Evolutionary conservation across 2,888 invertebrate genomes (phyloP), one percentile per base, ranked within the genome.

Genomic region (Lasioglossum calceatum): DNA sequence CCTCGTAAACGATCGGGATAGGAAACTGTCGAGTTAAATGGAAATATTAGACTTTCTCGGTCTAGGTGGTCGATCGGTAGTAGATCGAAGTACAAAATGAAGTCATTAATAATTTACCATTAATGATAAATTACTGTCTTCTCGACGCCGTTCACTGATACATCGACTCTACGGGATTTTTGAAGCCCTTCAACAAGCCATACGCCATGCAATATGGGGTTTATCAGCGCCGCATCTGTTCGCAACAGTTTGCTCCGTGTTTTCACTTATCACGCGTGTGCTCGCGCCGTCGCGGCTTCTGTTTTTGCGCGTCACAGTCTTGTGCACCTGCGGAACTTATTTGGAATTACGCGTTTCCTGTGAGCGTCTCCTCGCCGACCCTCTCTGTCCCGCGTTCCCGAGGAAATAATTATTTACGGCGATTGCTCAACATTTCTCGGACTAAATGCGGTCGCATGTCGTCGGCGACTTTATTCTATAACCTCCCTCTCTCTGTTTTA

Each of bases 321-420:
- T 79, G 77, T 79, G 88, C 90, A 90, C 88, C 89, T 90, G 90
- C 84, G 76, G 79, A 85, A 81, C 89, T 91, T 89, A 88, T 89
- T 91, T 84, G 86, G 89, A 90, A 90, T 87, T 83, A 78, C 80
- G 83, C 76, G 74, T 84, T 90, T 89, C 88, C 89, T 84, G 84
- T 67, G 58, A 80, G 39, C 77, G 77, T 77, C 78, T 73, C 79
- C 39, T 72, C 79, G 74, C 71, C 44, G 27, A 5, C 70, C 12
- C 80, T 58, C 67, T 70, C 58, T 23, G 32, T 19, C 36, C 23
- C 54, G 64, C 76, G 10, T 42, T 76, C 73, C 70, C 77, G 72
- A 58, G 73, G 84, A 81, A 85, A 75, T 70, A 58, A 79, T 77
- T 58, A 76, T 54, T 85, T 76, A 71, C 72, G 58, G 23, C 50